These are phyloP conservation scores for Drosophila sordidula DNA, from an alignment of 2,888 invertebrate species.

Conservation along the genomic window DNA sequence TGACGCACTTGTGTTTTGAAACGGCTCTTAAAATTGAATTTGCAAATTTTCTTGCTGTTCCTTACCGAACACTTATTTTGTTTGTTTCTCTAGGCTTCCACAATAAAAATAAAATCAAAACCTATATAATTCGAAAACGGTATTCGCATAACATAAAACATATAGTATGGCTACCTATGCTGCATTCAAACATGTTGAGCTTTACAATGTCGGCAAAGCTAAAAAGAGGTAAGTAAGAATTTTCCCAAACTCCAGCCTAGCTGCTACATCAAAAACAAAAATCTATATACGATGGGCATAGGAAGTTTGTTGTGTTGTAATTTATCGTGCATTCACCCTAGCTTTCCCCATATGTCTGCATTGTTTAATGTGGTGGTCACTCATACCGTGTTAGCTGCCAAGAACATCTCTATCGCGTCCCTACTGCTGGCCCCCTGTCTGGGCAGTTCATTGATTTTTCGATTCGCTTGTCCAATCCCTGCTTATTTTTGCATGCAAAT, in stretches of 20 bases:
- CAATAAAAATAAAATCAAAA: conserved; percentile 37
- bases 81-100: conserved; percentile 52
- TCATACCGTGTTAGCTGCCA: conserved; percentile 28
- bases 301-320: conserved; percentile 37
- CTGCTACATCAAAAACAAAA: conserved; percentile 7
- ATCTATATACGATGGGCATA: conserved; percentile 10
- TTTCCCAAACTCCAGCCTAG: neutral
- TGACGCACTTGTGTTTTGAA: conserved; percentile 2
- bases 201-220: conserved; percentile 96
- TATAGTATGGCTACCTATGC: conserved; percentile 94
- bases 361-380: conserved; percentile 30
- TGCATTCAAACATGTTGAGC: conserved; percentile 96
- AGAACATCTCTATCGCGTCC: conserved; percentile 42
- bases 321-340: conserved; percentile 72
- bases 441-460: conserved; percentile 55
- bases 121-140: conserved; percentile 21
- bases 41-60: conserved; percentile 37
- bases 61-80: conserved; percentile 18
- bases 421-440: conserved; percentile 20
- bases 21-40: conserved; percentile 30
- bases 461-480: conserved; percentile 36
- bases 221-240: conserved; percentile 92
- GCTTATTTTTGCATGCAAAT: conserved; percentile 38
- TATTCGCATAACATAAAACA: conserved; percentile 25
- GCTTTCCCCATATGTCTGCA: conserved; percentile 28